Conservation (phyloP, 2,113 vertebrate genomes). For the Chroicocephalus ridibundus region DNA sequence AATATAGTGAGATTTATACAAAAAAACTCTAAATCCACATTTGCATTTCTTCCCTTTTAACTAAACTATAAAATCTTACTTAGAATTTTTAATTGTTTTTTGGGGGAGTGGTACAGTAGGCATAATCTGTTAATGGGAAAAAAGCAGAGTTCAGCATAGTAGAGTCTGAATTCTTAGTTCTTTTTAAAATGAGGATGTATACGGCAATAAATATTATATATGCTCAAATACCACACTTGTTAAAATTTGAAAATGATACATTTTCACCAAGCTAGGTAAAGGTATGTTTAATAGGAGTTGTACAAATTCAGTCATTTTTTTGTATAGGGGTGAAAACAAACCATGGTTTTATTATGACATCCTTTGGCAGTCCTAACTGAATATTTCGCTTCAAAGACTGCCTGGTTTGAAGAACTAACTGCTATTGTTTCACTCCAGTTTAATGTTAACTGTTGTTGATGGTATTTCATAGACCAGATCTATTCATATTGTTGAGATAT, state of each 20-base stretch:
- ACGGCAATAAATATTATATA: slow-evolving; percentile 68
- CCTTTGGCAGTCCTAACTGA: slow-evolving; percentile 68
- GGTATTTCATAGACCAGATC: slow-evolving; percentile 64
- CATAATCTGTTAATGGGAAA: slow-evolving; percentile 51
- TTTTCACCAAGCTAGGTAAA: slow-evolving; percentile 67
- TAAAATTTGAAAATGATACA: slow-evolving; percentile 67
- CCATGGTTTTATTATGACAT: slow-evolving; percentile 71
- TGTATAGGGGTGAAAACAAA: slow-evolving; percentile 59
- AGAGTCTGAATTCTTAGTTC: slow-evolving; percentile 71
- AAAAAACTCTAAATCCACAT: slow-evolving; percentile 74
- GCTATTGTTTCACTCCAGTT: slow-evolving; percentile 69
- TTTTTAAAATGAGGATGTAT: slow-evolving; percentile 74
- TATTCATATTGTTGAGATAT: slow-evolving; percentile 56
- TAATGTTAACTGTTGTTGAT: slow-evolving; percentile 64
- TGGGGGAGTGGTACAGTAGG: slow-evolving; percentile 56
- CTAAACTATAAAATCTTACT: slow-evolving; percentile 71
- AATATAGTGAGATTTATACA: slow-evolving; percentile 80
- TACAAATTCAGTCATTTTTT: slow-evolving; percentile 71
- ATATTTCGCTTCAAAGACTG: slow-evolving; percentile 69
- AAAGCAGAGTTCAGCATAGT: slow-evolving; percentile 56
- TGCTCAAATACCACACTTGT: slow-evolving; percentile 68
- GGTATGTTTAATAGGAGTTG: slow-evolving; percentile 71
- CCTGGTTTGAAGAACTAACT: slow-evolving; percentile 68
- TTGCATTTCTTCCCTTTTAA: slow-evolving; percentile 82
- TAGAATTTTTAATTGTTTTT: slow-evolving; percentile 77